Evolutionary conservation across 2,113 vertebrate species (phyloP), one percentile per base, ranked within the genome.

Genomic region (Cnemophilus loriae): DNA sequence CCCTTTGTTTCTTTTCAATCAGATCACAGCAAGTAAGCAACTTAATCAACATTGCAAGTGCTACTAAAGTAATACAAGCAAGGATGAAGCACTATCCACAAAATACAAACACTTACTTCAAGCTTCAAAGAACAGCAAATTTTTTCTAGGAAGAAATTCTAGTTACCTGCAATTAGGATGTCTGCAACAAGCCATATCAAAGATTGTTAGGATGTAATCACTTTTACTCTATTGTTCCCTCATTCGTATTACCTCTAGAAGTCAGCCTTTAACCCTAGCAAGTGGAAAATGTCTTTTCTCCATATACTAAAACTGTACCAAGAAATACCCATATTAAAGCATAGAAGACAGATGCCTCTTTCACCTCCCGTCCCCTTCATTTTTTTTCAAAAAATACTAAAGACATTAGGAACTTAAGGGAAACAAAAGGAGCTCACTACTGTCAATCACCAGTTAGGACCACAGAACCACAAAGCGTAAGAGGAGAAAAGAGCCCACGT

Each of bases 11-110:
- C 57, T 69, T 84, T 56, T 41, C 55, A 27, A 6, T 17, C 22
- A 70, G 20, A 81, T 33, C 18, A 81, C 18, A 73, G 41, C 37
- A 84, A 76, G 16, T 22, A 11, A 77, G 19, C 37, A 41, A 79
- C 28, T 78, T 42, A n/a, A n/a, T 0, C 27, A 82, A 49, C 21
- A 33, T 0, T 1, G 0, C 33, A 93, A 77, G 27, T 2, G 2
- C 84, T 84, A 52, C 37, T 32, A 9, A 13, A 74, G 2, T 39
- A 61, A 74, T 39, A 70, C 16, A 70, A 39, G 27, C 46, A 89
- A 89, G 35, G 65, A 87, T 30, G 13, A 85, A 86, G 57, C 14
- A 39, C 10, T 30, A 49, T 9, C n/a, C 37, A 76, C 53, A 88
- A 83, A 79, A 73, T 6, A 55, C 50, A 70, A 41, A 14, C n/a